phyloP scores from a whole-genome alignment of 1,140 invertebrate genomes.

The Triops cancriformis region DNA sequence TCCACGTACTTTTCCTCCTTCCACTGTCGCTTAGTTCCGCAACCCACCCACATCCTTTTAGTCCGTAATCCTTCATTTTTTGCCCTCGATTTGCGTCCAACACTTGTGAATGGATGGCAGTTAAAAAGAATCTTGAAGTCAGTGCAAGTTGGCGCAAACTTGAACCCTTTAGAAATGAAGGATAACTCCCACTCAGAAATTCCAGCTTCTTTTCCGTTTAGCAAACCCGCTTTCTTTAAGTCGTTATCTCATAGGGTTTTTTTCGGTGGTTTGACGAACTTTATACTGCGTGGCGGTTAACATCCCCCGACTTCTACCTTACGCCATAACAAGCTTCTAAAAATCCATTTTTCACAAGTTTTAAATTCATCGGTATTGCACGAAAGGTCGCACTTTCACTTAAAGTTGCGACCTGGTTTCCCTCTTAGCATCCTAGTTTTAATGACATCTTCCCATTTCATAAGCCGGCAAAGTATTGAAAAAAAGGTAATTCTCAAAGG shows the following conservation, averaged over 20 bases:
- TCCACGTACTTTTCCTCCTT: neutral
- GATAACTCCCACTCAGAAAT: neutral
- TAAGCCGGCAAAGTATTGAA: slow-evolving; percentile 8
- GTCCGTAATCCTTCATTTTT: neutral
- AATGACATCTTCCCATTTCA: neutral
- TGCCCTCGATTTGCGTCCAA: neutral
- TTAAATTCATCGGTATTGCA: slow-evolving; percentile 13
- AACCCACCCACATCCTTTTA: neutral
- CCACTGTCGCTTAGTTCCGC: neutral
- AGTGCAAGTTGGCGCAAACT: neutral
- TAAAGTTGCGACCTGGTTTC: neutral
- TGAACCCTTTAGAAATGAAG: neutral
- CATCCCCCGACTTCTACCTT: neutral
- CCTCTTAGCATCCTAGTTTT: neutral
- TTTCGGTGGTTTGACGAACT: neutral
- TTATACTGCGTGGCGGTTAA: neutral
- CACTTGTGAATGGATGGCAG: neutral
- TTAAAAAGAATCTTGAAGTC: neutral
- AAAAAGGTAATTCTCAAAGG: neutral
- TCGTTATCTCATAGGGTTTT: neutral
- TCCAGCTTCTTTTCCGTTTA: neutral
- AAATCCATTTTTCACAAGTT: neutral
- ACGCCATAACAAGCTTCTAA: neutral
- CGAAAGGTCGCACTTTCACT: slow-evolving; percentile 14
- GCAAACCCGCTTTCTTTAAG: neutral